Percentiles rank a stretch among this genome's conserved stretches.
Conservation (phyloP, 2,888 invertebrate genomes). For the Sarcophaga variegata region DNA sequence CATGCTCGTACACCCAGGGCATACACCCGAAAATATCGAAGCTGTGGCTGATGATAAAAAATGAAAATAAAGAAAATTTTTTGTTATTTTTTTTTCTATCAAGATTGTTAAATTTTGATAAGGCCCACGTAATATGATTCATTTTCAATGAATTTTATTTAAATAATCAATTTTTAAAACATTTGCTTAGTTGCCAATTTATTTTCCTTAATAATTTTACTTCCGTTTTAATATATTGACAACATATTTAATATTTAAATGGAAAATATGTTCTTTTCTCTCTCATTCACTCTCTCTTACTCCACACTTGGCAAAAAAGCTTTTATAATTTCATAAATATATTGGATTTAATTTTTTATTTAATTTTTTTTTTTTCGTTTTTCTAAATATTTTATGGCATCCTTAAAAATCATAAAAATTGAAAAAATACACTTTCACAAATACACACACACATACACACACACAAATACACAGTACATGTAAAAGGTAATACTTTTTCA, state of each 20-base stretch:
- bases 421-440: neutral
- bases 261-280: slow-evolving; percentile 29
- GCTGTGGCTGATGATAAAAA: too few relatives aligned
- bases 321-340: neutral
- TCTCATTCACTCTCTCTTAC: neutral
- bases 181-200: slow-evolving; percentile 10
- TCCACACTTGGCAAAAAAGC: neutral
- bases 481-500: neutral
- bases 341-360: neutral
- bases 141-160: slow-evolving; percentile 19
- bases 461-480: neutral
- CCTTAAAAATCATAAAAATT: neutral
- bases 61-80: too few relatives aligned
- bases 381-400: neutral
- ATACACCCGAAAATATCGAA: too few relatives aligned
- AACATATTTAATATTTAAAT: slow-evolving; percentile 62
- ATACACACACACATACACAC: neutral
- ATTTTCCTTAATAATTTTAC: neutral
- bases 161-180: slow-evolving; percentile 26
- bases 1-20: too few relatives aligned
- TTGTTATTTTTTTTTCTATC: too few relatives aligned
- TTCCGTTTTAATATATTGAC: neutral
- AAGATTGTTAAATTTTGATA: too few relatives aligned
- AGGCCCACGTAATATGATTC: neutral
- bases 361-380: neutral